Base-by-base conservation (phyloP, 1,140 invertebrate genomes). In the Panulirus ornatus region DNA sequence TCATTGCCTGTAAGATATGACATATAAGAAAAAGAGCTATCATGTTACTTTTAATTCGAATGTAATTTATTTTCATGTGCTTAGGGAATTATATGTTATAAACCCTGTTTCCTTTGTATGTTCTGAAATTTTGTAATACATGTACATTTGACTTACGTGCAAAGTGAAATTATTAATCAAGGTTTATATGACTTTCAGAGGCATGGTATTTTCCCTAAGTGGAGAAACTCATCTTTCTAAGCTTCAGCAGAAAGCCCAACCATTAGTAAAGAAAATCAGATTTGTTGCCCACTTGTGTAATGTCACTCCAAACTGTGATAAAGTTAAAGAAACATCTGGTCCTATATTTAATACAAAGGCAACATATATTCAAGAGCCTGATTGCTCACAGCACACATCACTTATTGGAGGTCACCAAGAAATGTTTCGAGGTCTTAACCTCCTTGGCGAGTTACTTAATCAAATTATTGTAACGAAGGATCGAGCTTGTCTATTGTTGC, bases 401-500 rank as follows among this genome's bases (percentile, higher is more conserved):
- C 27, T 66, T 38, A 40, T 40, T 36, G 38, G 36, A 34, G 47
- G 40, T 1, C 42, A 51, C 42, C 34, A 63, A 71, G 47, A 63
- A 19, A 40, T 86, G n/a, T 36, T 79, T 1, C 22, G 66, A 27
- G 88, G 88, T 27, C 66, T 89, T 30, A 54, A 38, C 19, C 81
- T 89, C 6, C 66, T 89, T 34, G 79, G 79, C 30, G 88, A 83
- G 11, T 66, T 89, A 58, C 66, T 82, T n/a, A 76, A 83, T 38
- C 63, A 42, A 22, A 40, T 89, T 14, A 42, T 44, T 38, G 47
- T 83, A 16, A 89, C 88, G 16, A 89, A 84, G 34, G 78, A 89
- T 36, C 42, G 47, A 27, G 88, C 82, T 22, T 89, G 81, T 44
- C 70, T 83, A 22, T 66, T 89, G n/a, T 63, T 89, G 22, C 70